Percentiles rank a stretch among this genome's conserved stretches.
phyloP scores from a whole-genome alignment of 1,140 invertebrate species.

The Magallana gigas region DNA sequence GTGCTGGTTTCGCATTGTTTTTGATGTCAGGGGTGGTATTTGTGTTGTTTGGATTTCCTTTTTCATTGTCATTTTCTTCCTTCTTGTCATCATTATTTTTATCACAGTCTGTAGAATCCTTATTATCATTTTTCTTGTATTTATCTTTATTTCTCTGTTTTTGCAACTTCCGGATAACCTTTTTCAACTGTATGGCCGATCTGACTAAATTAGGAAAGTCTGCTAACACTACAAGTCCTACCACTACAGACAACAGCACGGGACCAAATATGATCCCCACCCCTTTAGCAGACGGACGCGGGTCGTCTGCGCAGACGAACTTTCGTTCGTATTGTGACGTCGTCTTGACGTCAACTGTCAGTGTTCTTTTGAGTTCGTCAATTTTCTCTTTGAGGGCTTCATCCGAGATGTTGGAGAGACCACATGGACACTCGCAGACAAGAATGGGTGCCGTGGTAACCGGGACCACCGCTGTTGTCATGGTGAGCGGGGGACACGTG shows the following conservation, averaged over 20 bases:
- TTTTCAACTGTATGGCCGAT: background rate
- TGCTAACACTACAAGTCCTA: background rate
- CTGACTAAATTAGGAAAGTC: background rate
- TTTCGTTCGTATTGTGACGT: conserved; percentile 3
- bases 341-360: conserved; percentile 8
- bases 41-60: background rate
- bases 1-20: background rate
- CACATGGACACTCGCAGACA: background rate
- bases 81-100: background rate
- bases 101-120: background rate
- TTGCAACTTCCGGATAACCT: background rate
- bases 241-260: background rate
- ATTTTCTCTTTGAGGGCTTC: conserved; percentile 4
- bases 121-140: too few species aligned
- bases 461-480: background rate
- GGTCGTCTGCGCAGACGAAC: background rate
- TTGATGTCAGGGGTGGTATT: background rate
- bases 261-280: background rate
- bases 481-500: background rate
- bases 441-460: background rate
- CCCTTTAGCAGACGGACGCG: background rate
- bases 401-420: background rate
- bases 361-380: background rate
- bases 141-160: background rate
- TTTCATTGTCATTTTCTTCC: background rate